phyloP scores from a whole-genome alignment of 2,113 vertebrate species.

The Heterochromis multidens region DNA sequence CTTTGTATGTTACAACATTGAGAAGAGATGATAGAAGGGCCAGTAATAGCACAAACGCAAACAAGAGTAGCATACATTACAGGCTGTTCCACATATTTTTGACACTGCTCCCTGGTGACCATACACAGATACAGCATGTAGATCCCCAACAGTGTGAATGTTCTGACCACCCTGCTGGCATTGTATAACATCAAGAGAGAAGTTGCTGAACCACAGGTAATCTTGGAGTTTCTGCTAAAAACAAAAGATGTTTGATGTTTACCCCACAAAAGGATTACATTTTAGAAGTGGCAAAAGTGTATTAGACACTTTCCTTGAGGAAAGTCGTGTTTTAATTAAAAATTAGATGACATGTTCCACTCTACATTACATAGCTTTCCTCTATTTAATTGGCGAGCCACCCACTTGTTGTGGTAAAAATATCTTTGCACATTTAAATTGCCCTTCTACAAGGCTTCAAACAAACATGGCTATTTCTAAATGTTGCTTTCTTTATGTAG shows the following conservation, averaged over 20 bases:
- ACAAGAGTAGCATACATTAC: neutral
- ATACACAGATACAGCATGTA: neutral
- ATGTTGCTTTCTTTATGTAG: constrained; percentile 21
- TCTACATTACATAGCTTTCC: neutral
- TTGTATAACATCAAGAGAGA: neutral
- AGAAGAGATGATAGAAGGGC: too few species aligned
- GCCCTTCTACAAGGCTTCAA: neutral
- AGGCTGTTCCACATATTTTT: neutral
- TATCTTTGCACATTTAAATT: constrained; percentile 2
- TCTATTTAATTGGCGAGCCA: constrained; percentile 4
- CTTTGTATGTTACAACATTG: too few species aligned
- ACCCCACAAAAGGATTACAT: neutral
- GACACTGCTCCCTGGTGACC: neutral
- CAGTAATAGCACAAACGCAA: too few species aligned
- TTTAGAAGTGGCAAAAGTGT: neutral
- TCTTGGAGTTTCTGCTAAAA: neutral
- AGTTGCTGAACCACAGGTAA: neutral
- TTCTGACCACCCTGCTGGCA: neutral
- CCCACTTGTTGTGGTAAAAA: constrained; percentile 13
- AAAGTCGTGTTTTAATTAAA: neutral
- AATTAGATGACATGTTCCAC: neutral
- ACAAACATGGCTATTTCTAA: constrained; percentile 2
- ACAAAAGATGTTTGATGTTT: neutral
- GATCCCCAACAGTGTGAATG: neutral
- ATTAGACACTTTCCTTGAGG: neutral